A percentile compares a stretch with the other conserved stretches of the same genome.
phyloP scores from a whole-genome alignment of 2,113 vertebrate genomes.

The Nematolebias whitei region DNA sequence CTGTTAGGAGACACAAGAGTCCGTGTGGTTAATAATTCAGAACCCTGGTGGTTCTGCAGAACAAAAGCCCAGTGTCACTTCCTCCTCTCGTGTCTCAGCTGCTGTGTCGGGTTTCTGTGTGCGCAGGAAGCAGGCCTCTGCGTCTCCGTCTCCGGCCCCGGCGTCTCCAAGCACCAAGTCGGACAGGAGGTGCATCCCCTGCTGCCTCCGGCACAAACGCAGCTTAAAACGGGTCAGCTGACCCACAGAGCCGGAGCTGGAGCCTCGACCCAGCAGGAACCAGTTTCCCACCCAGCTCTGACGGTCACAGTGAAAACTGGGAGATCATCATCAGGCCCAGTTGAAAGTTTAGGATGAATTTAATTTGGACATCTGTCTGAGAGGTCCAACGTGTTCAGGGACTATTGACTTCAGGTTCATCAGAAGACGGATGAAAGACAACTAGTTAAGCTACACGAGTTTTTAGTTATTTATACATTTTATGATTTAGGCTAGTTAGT shows the following conservation, averaged over 20 bases:
- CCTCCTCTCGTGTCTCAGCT: constrained; percentile 47
- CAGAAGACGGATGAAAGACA: constrained; percentile 3
- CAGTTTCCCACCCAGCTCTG: constrained; percentile 2
- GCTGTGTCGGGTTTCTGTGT: constrained; percentile 46
- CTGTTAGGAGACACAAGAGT: constrained; percentile 35
- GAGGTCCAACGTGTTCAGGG: constrained; percentile 9
- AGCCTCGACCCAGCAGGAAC: not conserved
- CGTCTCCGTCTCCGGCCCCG: constrained; percentile 37
- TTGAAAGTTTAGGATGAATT: not conserved
- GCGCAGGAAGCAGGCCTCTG: constrained; percentile 71
- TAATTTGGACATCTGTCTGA: not conserved
- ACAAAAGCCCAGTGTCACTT: constrained; percentile 56
- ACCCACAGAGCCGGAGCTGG: constrained; percentile 17
- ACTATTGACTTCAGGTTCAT: constrained; percentile 4
- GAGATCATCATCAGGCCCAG: not conserved
- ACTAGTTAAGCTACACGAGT: no score
- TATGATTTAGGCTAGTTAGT: no score
- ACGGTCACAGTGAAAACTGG: constrained; percentile 1
- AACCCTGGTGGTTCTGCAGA: constrained; percentile 18
- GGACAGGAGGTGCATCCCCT: constrained; percentile 69
- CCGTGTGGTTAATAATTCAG: constrained; percentile 51
- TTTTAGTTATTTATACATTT: no score
- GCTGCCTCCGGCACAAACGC: constrained; percentile 70
- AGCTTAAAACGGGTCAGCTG: constrained; percentile 74
- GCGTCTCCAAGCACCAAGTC: constrained; percentile 48